Evolutionary conservation across 2,113 vertebrate genomes (phyloP).

Genomic region (Edolisoma coerulescens): DNA sequence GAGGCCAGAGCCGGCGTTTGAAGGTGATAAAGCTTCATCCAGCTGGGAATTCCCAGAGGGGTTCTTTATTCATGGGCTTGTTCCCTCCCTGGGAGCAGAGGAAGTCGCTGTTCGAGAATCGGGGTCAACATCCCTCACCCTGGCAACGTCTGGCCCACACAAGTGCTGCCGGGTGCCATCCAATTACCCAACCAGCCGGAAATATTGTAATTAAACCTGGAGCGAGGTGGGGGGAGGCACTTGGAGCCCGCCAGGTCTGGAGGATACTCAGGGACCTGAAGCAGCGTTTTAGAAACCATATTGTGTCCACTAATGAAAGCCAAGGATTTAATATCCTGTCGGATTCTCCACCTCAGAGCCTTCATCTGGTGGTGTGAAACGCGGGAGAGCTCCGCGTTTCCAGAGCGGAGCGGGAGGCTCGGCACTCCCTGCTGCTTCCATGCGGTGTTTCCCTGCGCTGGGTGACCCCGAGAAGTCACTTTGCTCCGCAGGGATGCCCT

Average conservation of each 20-base stretch:
- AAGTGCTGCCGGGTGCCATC: background rate
- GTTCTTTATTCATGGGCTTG: background rate
- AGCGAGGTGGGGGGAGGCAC: background rate
- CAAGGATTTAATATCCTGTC: background rate
- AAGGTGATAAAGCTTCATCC: background rate
- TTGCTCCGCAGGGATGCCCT: background rate
- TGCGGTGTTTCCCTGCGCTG: fast-evolving
- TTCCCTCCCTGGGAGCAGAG: background rate
- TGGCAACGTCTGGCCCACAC: background rate
- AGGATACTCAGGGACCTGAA: background rate
- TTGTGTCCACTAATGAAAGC: background rate
- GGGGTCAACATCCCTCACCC: background rate
- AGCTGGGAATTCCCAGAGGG: background rate
- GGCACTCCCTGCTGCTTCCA: background rate
- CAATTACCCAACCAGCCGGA: background rate
- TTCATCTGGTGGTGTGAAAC: background rate
- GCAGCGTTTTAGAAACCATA: background rate
- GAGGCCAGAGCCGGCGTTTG: background rate
- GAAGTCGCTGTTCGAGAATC: background rate
- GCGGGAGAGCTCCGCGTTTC: background rate
- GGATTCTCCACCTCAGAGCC: background rate
- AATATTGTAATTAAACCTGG: background rate
- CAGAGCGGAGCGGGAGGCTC: background rate
- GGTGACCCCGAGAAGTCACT: background rate
- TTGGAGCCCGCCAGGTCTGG: background rate